A percentile compares a stretch with the other conserved stretches of the same genome.
Conservation (phyloP, 2,113 vertebrate species). For the Datnioides undecimradiatus region DNA sequence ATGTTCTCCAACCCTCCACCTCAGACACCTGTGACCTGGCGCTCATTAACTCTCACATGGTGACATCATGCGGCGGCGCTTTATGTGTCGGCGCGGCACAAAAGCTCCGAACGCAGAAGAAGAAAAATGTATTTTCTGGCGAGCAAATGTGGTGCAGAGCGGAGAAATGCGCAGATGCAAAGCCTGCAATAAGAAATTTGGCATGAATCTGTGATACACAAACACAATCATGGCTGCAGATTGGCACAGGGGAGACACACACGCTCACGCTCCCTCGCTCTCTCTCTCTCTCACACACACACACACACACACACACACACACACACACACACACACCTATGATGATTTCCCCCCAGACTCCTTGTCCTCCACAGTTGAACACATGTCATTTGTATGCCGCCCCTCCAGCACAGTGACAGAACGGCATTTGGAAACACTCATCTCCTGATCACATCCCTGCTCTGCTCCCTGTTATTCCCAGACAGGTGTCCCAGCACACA, state of each 20-base stretch:
- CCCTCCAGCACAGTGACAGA: conserved; percentile 63
- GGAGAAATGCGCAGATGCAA: conserved; percentile 18
- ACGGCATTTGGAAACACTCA: conserved; percentile 71
- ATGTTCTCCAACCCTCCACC: neutral
- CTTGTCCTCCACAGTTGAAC: conserved; percentile 68
- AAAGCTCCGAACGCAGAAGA: neutral
- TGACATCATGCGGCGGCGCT: neutral
- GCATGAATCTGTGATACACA: conserved; percentile 47
- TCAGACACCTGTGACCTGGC: neutral
- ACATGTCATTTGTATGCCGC: conserved; percentile 69
- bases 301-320: conserved; percentile 26
- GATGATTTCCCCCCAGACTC: conserved; percentile 73
- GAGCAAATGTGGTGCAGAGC: neutral
- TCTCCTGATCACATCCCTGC: conserved; percentile 70
- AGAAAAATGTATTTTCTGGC: conserved; percentile 1
- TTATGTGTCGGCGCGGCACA: neutral
- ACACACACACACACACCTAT: conserved; percentile 24
- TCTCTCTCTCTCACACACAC: neutral
- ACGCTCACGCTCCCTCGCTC: neutral
- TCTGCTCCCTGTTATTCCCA: conserved; percentile 64
- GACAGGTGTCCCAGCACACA: conserved; percentile 64
- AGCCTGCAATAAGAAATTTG: conserved; percentile 38
- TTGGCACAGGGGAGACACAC: conserved; percentile 42
- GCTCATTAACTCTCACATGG: neutral
- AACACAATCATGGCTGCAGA: conserved; percentile 62